Percentiles rank a stretch among this genome's conserved stretches.
Evolutionary conservation across 2,797 vertebrate species (phyloP).

Genomic region (Lutjanus campechanus): DNA sequence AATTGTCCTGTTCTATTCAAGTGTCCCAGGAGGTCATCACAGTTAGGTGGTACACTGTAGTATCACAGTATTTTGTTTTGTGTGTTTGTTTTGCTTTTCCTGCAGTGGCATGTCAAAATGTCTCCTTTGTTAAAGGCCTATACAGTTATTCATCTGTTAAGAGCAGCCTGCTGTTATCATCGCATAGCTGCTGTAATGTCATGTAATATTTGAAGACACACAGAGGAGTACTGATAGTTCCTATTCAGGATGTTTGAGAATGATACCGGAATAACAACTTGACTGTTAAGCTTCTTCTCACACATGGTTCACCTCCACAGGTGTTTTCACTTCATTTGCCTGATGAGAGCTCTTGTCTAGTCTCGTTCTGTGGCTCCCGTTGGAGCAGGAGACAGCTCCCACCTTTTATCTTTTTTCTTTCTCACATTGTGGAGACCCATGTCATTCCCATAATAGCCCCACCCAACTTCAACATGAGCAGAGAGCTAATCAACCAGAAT

Average conservation of each 20-base stretch:
- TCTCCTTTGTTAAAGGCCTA: background rate
- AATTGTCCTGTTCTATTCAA: background rate
- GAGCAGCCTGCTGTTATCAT: conserved; percentile 1
- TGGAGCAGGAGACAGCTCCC: background rate
- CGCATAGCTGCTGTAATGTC: background rate
- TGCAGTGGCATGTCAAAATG: background rate
- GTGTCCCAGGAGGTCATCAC: background rate
- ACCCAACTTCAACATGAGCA: background rate
- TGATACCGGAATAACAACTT: background rate
- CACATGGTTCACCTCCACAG: conserved; percentile 1
- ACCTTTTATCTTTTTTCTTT: background rate
- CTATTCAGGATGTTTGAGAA: background rate
- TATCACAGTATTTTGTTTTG: too few relatives aligned
- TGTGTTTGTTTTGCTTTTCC: background rate
- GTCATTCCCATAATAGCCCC: background rate
- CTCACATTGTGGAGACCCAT: background rate
- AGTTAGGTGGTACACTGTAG: too few relatives aligned
- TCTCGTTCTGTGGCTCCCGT: background rate
- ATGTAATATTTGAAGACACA: background rate
- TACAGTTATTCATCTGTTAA: background rate
- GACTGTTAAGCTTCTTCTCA: background rate
- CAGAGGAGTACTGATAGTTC: background rate
- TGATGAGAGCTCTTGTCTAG: background rate
- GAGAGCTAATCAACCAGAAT: background rate
- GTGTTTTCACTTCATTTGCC: background rate